Evolutionary conservation across 2,113 vertebrate genomes (phyloP), one percentile per base, ranked within the genome.

Genomic region (Petrocephalus zakoni): DNA sequence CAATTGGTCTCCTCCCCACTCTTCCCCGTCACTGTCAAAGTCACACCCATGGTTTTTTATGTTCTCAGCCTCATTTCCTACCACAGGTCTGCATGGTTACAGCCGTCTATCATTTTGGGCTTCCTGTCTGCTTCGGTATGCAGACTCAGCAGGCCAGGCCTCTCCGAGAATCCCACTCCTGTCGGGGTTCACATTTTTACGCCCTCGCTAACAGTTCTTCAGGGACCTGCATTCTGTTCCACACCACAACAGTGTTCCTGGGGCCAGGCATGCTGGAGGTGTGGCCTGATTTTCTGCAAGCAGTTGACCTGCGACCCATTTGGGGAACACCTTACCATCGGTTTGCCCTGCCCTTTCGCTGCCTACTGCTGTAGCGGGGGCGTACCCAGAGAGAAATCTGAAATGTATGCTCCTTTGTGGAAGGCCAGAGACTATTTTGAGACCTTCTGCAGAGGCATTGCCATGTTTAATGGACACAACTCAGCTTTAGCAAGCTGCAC

Each of bases 41-140:
- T 53, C 52, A 53, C 52, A 8, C 52, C 13, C 52, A 6, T 53
- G 52, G 52, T 53, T 53, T 53, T 53, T 53, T 6, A 53, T 10
- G 7, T 42, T 46, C 19, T 64, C 49, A 4, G 9, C 87, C 58
- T 86, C 55, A 6, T 64, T 19, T 49, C 25, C 29, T 52, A 58
- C 78, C 89, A 84, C 89, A 89, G 68, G 87, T 42, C 72, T 89
- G 72, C 15, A 56, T 42, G 21, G 17, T 87, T 61, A 37, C 72
- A n/a, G 52, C n/a, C 47, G 13, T 15, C 52, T 15, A 53, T 53
- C 19, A 52, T 21, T 11, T 2, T 9, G 21, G 25, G 85, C 7
- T 22, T 21, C 61, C 61, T 1, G 61, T 6, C 61, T 68, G 61
- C 61, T 22, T 68, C 21, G n/a, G 21, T n/a, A 22, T 25, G 21